Evolutionary conservation across 2,797 vertebrate genomes (phyloP).

Genomic region (Pterois miles): DNA sequence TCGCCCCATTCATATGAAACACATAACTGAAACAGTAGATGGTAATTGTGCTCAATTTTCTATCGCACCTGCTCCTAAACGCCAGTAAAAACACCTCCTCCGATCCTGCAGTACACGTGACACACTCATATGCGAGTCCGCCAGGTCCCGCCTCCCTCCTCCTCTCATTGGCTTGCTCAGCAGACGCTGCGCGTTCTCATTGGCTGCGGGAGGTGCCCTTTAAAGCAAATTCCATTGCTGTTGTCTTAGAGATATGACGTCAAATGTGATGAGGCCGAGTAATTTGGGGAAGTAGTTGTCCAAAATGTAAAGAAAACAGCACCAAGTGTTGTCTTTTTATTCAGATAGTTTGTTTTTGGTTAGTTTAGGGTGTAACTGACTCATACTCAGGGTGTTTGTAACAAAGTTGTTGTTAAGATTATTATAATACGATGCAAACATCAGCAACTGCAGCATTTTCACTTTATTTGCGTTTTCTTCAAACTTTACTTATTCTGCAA

Average conservation of each 20-base stretch:
- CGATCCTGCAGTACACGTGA: slow-evolving; percentile 77
- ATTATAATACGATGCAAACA: too few species aligned
- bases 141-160: slow-evolving; percentile 35
- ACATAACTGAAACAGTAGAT: background rate
- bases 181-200: slow-evolving; percentile 62
- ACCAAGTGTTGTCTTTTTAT: background rate
- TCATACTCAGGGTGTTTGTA: too few species aligned
- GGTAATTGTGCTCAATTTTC: background rate
- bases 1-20: background rate
- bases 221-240: slow-evolving; percentile 67
- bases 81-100: slow-evolving; percentile 69
- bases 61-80: slow-evolving; percentile 64
- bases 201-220: slow-evolving; percentile 65
- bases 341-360: too few species aligned
- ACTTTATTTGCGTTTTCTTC: background rate
- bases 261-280: slow-evolving; percentile 65
- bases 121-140: slow-evolving; percentile 34
- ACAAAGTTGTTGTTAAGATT: too few species aligned
- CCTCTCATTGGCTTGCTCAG: slow-evolving; percentile 67
- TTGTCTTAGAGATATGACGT: slow-evolving; percentile 81
- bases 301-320: slow-evolving; percentile 7
- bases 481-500: slow-evolving; percentile 2
- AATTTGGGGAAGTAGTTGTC: slow-evolving; percentile 24
- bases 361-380: too few species aligned
- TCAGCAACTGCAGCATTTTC: background rate